Percentiles rank a stretch among this genome's conserved stretches.
Evolutionary conservation across 53 echinoderm and acorn worm species (phyloP).

Genomic region (Holothuria leucospilota): DNA sequence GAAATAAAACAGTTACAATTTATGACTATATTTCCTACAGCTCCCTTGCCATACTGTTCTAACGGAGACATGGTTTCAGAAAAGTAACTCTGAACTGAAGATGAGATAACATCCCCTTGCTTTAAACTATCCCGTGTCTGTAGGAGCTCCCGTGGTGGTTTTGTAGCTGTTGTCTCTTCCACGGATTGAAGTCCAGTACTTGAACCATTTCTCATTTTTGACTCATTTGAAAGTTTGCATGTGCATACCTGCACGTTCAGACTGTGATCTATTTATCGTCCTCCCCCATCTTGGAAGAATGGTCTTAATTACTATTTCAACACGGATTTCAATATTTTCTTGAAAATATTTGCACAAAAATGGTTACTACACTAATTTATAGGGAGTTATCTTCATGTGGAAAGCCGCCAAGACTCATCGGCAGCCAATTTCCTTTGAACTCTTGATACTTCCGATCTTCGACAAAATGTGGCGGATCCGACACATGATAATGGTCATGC

Average conservation of each 20-base stretch:
- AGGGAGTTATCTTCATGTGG: no score
- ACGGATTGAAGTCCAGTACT: not conserved
- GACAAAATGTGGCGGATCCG: no score
- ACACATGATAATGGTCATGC: no score
- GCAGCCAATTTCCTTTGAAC: no score
- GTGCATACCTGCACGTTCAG: not conserved
- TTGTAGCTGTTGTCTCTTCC: not conserved
- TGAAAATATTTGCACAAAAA: not conserved
- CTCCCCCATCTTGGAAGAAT: not conserved
- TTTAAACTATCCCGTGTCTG: not conserved
- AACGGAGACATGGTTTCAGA: conserved; percentile 10
- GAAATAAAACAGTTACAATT: not conserved
- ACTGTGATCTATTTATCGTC: not conserved
- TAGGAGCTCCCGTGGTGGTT: not conserved
- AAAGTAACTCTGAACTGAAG: not conserved
- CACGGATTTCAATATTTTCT: not conserved
- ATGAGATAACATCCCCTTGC: not conserved
- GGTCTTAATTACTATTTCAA: not conserved
- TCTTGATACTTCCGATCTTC: not conserved
- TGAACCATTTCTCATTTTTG: not conserved
- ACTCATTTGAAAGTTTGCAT: not conserved
- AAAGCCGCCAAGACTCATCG: no score
- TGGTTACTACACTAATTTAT: not conserved
- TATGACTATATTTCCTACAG: not conserved
- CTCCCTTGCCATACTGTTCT: not conserved